These are phyloP conservation scores for Crossaster papposus DNA, from an alignment of 53 echinoderm and acorn worm genomes.

Conservation along the genomic window DNA sequence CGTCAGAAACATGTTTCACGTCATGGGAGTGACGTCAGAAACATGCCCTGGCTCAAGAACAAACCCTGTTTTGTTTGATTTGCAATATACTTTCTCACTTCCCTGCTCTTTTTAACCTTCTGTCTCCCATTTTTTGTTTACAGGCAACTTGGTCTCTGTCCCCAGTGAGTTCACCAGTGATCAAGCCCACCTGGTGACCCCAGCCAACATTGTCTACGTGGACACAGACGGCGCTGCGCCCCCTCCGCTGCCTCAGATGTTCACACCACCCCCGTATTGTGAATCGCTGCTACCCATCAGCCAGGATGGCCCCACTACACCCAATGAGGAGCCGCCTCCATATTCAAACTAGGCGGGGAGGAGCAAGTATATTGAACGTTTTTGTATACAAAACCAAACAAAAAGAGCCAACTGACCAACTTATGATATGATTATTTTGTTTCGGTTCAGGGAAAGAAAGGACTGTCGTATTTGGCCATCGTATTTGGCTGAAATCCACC, in stretches of 20 bases:
- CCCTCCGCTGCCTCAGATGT: conserved; percentile 34
- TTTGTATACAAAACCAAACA: neutral
- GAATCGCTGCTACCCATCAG: conserved; percentile 27
- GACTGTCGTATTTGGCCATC: no score
- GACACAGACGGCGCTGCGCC: conserved; percentile 11
- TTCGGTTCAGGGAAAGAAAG: neutral
- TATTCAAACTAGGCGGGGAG: conserved; percentile 24
- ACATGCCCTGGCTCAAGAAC: no score
- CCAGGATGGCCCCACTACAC: neutral
- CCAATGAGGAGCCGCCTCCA: conserved; percentile 30
- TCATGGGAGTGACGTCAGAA: no score
- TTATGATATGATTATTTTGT: neutral
- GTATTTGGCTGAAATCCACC: no score
- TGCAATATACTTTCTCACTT: no score
- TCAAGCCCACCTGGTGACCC: conserved; percentile 48
- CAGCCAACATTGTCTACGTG: conserved; percentile 36
- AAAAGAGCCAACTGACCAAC: conserved; percentile 5
- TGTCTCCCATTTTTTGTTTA: neutral
- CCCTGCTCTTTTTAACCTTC: no score
- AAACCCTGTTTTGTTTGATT: no score
- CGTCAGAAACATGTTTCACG: no score
- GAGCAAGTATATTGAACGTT: neutral
- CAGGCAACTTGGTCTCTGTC: conserved; percentile 6
- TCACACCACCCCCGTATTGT: conserved; percentile 29
- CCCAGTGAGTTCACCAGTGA: conserved; percentile 45